A percentile compares a stretch with the other conserved stretches of the same genome.
These are phyloP conservation scores for Colletes gigas DNA, from an alignment of 1,140 invertebrate species.

Conservation along the genomic window DNA sequence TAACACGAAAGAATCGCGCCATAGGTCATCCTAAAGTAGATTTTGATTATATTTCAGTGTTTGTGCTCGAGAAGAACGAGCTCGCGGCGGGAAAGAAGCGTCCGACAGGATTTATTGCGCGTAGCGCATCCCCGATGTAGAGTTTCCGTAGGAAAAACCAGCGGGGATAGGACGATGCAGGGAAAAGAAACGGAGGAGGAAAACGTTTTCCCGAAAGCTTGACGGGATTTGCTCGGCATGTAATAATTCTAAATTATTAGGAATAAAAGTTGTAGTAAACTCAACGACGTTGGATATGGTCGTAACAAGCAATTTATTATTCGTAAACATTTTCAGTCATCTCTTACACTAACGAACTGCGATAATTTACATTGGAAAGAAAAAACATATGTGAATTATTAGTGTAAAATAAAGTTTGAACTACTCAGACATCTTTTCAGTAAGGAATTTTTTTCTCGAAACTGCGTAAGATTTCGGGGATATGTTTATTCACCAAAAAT, in stretches of 20 bases:
- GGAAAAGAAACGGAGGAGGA: not conserved
- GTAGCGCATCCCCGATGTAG: not conserved
- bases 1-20: not conserved
- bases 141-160: not conserved
- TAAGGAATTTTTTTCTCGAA: too few relatives aligned
- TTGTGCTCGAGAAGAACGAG: not conserved
- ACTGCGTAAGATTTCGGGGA: too few relatives aligned
- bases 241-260: not conserved
- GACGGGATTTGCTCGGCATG: not conserved
- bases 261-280: too few relatives aligned
- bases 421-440: too few relatives aligned
- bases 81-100: not conserved
- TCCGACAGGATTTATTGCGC: not conserved
- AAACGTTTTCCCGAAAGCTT: not conserved
- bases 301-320: too few relatives aligned
- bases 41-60: slow-evolving; percentile 11
- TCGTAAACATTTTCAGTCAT: too few relatives aligned
- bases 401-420: too few relatives aligned
- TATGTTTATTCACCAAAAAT: too few relatives aligned
- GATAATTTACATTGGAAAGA: too few relatives aligned
- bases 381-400: too few relatives aligned
- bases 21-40: not conserved
- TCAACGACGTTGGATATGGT: too few relatives aligned
- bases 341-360: too few relatives aligned
- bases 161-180: not conserved